Percentiles rank a stretch among this genome's conserved stretches.
phyloP scores from a whole-genome alignment of 2,888 invertebrate genomes.

The Spilarctia lutea region DNA sequence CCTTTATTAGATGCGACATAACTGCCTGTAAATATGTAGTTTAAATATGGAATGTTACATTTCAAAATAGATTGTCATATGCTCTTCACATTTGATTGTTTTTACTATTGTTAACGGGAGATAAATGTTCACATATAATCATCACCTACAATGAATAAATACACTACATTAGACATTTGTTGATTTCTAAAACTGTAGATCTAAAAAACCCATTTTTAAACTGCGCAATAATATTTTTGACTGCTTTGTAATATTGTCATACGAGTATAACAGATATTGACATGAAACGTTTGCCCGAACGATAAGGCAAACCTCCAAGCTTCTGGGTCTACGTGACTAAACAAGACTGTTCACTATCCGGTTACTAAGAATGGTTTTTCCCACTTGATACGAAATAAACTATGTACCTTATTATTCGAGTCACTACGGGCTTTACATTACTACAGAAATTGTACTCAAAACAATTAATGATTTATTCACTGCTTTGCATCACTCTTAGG shows the following conservation, averaged over 20 bases:
- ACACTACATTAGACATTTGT: neutral
- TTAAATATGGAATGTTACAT: no score
- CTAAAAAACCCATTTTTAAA: neutral
- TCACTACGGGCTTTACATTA: slow-evolving; percentile 24
- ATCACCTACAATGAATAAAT: no score
- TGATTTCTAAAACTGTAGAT: neutral
- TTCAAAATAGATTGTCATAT: no score
- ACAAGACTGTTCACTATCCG: slow-evolving; percentile 14
- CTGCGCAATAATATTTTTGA: neutral
- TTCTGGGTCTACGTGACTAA: slow-evolving; percentile 10
- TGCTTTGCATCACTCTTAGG: neutral
- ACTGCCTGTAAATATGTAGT: no score
- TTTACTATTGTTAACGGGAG: no score
- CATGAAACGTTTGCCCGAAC: neutral
- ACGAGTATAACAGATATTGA: neutral
- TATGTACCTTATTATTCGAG: slow-evolving; percentile 33
- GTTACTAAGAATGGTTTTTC: slow-evolving; percentile 54
- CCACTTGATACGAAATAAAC: slow-evolving; percentile 45
- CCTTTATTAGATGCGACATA: no score
- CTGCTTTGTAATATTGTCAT: neutral
- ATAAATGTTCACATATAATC: no score
- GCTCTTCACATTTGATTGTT: no score
- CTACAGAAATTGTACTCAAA: slow-evolving; percentile 16
- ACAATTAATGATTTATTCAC: slow-evolving; percentile 5
- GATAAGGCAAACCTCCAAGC: neutral